Evolutionary conservation across 2,113 vertebrate genomes (phyloP).

Genomic region (Garra rufa): DNA sequence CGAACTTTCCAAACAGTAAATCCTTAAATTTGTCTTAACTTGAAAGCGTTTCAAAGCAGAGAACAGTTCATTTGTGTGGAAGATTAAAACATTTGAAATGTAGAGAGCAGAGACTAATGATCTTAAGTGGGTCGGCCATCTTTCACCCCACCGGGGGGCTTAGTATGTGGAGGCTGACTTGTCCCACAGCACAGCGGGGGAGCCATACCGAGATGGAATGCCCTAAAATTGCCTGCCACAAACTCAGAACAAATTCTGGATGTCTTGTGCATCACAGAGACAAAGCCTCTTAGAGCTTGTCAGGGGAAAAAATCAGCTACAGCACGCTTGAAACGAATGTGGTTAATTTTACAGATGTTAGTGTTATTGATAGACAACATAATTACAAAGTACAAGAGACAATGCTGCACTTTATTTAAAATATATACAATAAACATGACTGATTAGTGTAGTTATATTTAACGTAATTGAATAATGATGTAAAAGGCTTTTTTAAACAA

Average conservation of each 20-base stretch:
- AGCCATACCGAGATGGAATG: conserved; percentile 43
- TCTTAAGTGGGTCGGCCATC: conserved; percentile 41
- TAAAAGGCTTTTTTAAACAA: background rate
- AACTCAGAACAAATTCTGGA: conserved; percentile 69
- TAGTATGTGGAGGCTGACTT: conserved; percentile 62
- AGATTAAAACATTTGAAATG: conserved; percentile 53
- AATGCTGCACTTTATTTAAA: conserved; percentile 29
- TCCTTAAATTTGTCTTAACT: conserved; percentile 14
- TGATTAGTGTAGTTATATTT: conserved; percentile 11
- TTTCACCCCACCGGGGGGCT: conserved; percentile 51
- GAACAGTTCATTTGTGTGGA: conserved; percentile 62
- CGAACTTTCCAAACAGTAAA: conserved; percentile 5
- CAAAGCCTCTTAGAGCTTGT: conserved; percentile 59
- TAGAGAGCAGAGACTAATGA: conserved; percentile 56
- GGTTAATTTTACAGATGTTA: conserved; percentile 4
- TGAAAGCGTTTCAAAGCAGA: conserved; percentile 41
- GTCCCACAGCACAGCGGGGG: conserved; percentile 65
- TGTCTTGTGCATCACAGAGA: conserved; percentile 53
- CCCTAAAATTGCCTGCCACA: conserved; percentile 56
- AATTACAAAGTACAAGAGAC: conserved; percentile 5
- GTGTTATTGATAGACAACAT: background rate
- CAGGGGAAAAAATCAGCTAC: conserved; percentile 51
- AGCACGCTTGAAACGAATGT: conserved; percentile 2
- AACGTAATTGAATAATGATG: conserved; percentile 24
- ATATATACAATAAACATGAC: conserved; percentile 29